These are phyloP conservation scores for Furcula furcula DNA, from an alignment of 2,888 invertebrate species.

Conservation along the genomic window DNA sequence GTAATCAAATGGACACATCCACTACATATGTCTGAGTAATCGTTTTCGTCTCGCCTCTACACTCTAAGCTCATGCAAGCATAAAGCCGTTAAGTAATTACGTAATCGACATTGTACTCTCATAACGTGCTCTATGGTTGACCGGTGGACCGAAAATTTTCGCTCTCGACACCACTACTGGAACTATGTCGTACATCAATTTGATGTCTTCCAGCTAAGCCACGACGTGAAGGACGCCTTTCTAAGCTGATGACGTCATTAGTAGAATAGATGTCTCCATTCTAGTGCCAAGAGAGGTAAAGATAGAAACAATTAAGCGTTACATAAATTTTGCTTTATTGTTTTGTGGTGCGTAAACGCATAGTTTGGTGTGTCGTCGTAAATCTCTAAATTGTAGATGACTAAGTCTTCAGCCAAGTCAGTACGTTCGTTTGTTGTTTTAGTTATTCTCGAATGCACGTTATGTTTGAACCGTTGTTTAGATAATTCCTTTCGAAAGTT, in stretches of 20 bases:
- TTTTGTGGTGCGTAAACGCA: no score
- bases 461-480: no score
- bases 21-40: background rate
- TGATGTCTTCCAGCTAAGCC: conserved; percentile 3
- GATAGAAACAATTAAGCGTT: no score
- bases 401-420: no score
- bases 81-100: conserved; percentile 21
- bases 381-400: no score
- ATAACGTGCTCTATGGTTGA: conserved; percentile 38
- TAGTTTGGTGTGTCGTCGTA: no score
- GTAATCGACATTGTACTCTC: conserved; percentile 16
- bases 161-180: conserved; percentile 39
- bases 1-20: background rate
- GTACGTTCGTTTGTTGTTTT: no score
- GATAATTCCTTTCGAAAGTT: no score
- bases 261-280: conserved; percentile 17
- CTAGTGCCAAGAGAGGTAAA: conserved; percentile 2
- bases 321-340: no score
- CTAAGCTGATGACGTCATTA: conserved; percentile 27
- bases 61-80: conserved; percentile 1
- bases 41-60: conserved; percentile 2
- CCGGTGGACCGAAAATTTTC: conserved; percentile 42
- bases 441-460: no score
- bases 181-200: conserved; percentile 10
- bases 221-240: conserved; percentile 6